Base-by-base conservation (phyloP, 2,888 invertebrate genomes). In the Cylloceria caligata region DNA sequence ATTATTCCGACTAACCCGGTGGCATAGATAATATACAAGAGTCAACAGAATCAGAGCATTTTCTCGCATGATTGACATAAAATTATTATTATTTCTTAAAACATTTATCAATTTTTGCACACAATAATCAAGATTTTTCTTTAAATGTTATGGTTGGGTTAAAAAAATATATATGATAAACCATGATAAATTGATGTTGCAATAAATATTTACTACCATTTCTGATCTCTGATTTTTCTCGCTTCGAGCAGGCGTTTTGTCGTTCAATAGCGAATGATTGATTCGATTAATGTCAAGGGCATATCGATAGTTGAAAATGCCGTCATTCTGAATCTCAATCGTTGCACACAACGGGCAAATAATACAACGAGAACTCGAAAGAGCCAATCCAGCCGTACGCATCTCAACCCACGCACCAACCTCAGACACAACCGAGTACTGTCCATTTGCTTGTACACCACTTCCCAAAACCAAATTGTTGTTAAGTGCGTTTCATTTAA, bases 401-500 rank as follows among this genome's bases (percentile, higher is more conserved):
- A 88, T 87, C 85, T 83, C 87, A 87, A 83, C 86, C 88, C 89
- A 89, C 88, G 88, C 88, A 86, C 86, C 87, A 87, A 88, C 84
- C 83, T 88, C 89, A 89, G 85, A 88, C 88, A 88, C 85, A 88
- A 89, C 86, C 87, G 87, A 83, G 89, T 90, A 91, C 85, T 86
- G 90, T 91, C 88, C 90, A 90, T 91, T 90, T 90, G 90, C 90
- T 91, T 87, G 87, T 88, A 89, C 78, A 72, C 90, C 88, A 88
- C 82, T 30, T 88, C 89, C 84, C 87, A 84, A 87, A 87, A 88
- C 85, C 83, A 84, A 87, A 74, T 83, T 75, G 60, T 77, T 55
- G 62, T 47, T 39, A 60, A 62, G 42, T 64, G 62, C 60, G 13
- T 42, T 42, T 69, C 57, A n/a, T 30, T 19, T 36, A 9, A 34